Evolutionary conservation across 30 jellyfish, hydroid and myxozoan species (phyloP).

Genomic region (Chrysaora quinquecirrha): DNA sequence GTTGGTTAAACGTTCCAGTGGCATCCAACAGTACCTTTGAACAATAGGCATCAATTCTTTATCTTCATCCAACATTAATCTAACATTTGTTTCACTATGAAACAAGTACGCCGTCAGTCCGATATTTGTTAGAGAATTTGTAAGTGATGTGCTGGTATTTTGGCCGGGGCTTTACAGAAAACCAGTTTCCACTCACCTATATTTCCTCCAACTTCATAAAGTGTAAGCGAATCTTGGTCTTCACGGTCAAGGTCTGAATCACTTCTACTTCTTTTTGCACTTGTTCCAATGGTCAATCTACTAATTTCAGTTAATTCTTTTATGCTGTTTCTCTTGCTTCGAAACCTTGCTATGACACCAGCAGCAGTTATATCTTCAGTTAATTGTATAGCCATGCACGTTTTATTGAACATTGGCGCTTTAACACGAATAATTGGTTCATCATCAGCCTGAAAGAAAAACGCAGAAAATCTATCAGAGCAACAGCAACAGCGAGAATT

Average conservation of each 20-base stretch:
- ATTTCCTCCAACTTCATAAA: slow-evolving; percentile 5
- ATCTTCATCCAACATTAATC: too few relatives aligned
- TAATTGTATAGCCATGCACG: slow-evolving; percentile 93
- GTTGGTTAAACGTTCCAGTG: too few relatives aligned
- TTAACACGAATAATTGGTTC: slow-evolving; percentile 38
- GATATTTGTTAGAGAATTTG: too few relatives aligned
- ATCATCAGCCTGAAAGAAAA: slow-evolving; percentile 41
- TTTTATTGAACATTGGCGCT: slow-evolving; percentile 91
- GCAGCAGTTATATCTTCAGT: slow-evolving; percentile 80
- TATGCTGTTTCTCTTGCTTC: slow-evolving; percentile 80
- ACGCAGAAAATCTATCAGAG: too few relatives aligned
- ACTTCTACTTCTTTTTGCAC: neutral
- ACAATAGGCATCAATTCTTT: too few relatives aligned
- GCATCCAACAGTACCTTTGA: too few relatives aligned
- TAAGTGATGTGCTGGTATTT: neutral
- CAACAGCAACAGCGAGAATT: too few relatives aligned
- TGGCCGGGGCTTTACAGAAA: neutral
- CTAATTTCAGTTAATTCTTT: slow-evolving; percentile 61
- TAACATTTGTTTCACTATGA: too few relatives aligned
- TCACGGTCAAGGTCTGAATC: neutral
- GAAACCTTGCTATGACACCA: slow-evolving; percentile 85
- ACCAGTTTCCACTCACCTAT: neutral
- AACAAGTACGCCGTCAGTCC: too few relatives aligned
- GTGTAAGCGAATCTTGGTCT: neutral
- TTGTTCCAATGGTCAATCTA: slow-evolving; percentile 20